A percentile compares a stretch with the other conserved stretches of the same genome.
These are phyloP conservation scores for Agrochola circellaris DNA, from an alignment of 2,888 invertebrate genomes.

Conservation along the genomic window DNA sequence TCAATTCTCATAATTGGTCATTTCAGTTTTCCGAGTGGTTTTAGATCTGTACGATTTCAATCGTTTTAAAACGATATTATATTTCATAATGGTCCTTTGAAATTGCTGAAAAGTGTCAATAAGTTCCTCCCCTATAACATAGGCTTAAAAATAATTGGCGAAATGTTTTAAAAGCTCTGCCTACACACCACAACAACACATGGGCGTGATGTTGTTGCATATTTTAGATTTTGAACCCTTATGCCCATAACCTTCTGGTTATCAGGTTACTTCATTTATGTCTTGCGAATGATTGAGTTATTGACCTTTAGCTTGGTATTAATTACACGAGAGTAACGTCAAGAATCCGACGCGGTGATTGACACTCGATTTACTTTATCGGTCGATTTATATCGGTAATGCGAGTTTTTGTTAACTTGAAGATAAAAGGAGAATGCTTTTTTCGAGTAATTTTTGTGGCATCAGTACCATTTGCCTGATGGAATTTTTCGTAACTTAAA, in stretches of 20 bases:
- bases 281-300: not conserved
- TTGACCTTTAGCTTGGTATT: conserved; percentile 19
- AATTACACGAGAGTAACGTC: conserved; percentile 10
- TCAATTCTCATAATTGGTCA: not conserved
- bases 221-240: not conserved
- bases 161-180: not conserved
- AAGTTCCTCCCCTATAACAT: not conserved
- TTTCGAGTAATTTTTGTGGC: not conserved
- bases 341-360: conserved; percentile 4
- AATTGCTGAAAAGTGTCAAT: not conserved
- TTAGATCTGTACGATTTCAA: not conserved
- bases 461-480: not conserved
- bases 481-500: not conserved
- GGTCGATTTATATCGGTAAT: conserved; percentile 10
- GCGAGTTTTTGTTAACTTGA: not conserved
- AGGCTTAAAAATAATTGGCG: not conserved
- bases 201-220: not conserved
- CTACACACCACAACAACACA: not conserved
- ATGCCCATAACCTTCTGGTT: not conserved
- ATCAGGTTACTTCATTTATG: not conserved
- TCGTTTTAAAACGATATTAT: not conserved
- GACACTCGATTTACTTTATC: conserved; percentile 29
- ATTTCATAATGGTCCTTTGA: not conserved
- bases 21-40: not conserved
- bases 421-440: not conserved